These are phyloP conservation scores for Melanaphis sacchari DNA, from an alignment of 1,140 invertebrate species.

Conservation along the genomic window DNA sequence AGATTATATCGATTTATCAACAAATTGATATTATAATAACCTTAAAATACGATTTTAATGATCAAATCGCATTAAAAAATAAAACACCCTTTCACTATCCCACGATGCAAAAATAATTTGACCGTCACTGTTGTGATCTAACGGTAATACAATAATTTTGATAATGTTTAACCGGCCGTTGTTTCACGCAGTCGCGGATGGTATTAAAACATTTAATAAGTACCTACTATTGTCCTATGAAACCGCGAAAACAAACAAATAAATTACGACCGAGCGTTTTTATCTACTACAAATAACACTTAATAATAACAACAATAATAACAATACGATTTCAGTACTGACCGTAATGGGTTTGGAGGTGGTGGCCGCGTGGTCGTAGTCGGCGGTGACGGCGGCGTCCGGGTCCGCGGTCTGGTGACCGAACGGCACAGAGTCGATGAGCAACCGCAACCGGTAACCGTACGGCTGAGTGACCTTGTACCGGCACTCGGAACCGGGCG, in stretches of 20 bases:
- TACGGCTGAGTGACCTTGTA: slow-evolving; percentile 72
- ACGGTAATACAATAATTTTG: not conserved
- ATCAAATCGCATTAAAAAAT: not conserved
- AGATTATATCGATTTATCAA: too few species aligned
- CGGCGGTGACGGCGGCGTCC: not conserved
- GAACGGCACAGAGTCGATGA: slow-evolving; percentile 30
- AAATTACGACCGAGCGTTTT: not conserved
- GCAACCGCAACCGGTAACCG: slow-evolving; percentile 67
- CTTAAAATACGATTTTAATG: too few species aligned
- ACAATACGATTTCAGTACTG: not conserved
- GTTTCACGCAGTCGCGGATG: not conserved
- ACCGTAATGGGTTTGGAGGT: slow-evolving; percentile 24
- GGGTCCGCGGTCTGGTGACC: not conserved
- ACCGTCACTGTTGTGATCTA: not conserved
- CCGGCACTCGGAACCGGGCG: slow-evolving; percentile 68
- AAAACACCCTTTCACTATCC: not conserved
- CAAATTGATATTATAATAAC: too few species aligned
- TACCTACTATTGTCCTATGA: too few species aligned
- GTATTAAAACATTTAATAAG: not conserved
- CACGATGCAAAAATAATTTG: not conserved
- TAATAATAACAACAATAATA: not conserved
- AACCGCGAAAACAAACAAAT: not conserved
- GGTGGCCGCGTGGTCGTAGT: not conserved
- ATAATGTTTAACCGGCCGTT: not conserved
- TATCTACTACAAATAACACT: too few species aligned